These are phyloP conservation scores for Teleiodes luculella DNA, from an alignment of 2,888 invertebrate species.

Conservation along the genomic window DNA sequence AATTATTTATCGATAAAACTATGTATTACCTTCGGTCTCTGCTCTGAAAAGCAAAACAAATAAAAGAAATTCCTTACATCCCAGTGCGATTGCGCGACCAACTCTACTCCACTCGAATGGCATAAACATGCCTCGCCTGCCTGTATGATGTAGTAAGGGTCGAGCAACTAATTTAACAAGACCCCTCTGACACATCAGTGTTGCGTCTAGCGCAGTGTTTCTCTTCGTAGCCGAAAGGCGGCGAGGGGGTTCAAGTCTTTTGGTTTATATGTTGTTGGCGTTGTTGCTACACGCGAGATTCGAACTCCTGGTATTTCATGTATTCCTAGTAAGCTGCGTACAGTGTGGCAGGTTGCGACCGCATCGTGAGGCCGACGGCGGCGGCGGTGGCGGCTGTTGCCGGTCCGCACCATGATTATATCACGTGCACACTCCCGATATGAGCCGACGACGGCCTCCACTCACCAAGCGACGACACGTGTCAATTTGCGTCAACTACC, in stretches of 20 bases:
- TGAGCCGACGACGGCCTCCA: slow-evolving; percentile 28
- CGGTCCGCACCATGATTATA: slow-evolving; percentile 11
- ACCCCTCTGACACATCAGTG: not conserved
- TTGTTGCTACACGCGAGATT: slow-evolving; percentile 15
- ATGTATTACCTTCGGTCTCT: too few relatives aligned
- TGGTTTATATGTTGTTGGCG: too few relatives aligned
- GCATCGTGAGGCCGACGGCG: slow-evolving; percentile 30
- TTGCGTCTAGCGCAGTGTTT: not conserved
- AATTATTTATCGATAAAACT: too few relatives aligned
- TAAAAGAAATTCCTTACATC: slow-evolving; percentile 16
- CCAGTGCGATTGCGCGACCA: slow-evolving; percentile 22
- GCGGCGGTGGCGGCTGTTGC: slow-evolving; percentile 32
- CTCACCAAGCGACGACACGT: slow-evolving; percentile 26
- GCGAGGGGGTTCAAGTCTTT: slow-evolving; percentile 29
- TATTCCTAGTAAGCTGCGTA: slow-evolving; percentile 68
- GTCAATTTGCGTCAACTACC: slow-evolving; percentile 13
- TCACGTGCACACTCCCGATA: slow-evolving; percentile 22
- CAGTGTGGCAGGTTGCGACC: slow-evolving; percentile 60
- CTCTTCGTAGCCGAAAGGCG: slow-evolving; percentile 19
- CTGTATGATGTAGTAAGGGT: not conserved
- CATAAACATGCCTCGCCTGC: slow-evolving; percentile 13
- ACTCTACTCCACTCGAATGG: slow-evolving; percentile 18
- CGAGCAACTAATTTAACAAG: not conserved
- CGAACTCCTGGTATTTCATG: slow-evolving; percentile 42
- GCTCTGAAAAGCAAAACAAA: not conserved